Percentiles rank a stretch among this genome's conserved stretches.
Evolutionary conservation across 2,113 vertebrate species (phyloP).

Genomic region (Dasyornis broadbenti): DNA sequence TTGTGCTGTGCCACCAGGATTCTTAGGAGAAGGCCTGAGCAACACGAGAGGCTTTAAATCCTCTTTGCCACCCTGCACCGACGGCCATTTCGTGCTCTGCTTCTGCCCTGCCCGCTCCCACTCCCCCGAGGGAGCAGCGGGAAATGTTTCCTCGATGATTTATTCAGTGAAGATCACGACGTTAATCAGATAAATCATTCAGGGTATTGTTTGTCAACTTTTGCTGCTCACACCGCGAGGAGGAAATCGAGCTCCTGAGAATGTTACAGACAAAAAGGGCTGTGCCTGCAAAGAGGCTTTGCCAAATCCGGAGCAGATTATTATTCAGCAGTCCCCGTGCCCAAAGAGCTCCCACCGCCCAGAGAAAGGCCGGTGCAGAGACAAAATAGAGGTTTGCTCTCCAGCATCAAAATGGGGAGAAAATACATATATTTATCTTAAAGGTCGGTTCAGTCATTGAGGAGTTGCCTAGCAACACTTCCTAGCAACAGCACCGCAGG

Average conservation of each 20-base stretch:
- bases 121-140: background rate
- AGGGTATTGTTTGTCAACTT: constrained; percentile 8
- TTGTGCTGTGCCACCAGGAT: background rate
- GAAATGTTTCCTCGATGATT: background rate
- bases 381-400: constrained; percentile 31
- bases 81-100: background rate
- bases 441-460: constrained; percentile 57
- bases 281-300: background rate
- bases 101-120: background rate
- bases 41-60: background rate
- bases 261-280: background rate
- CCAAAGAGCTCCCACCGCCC: background rate
- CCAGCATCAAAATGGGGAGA: constrained; percentile 30
- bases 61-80: background rate
- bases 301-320: background rate
- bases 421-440: constrained; percentile 64
- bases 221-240: background rate
- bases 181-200: constrained; percentile 38
- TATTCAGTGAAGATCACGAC: background rate
- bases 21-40: background rate
- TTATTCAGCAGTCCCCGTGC: background rate
- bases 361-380: background rate
- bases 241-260: background rate
- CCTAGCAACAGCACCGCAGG: constrained; percentile 58
- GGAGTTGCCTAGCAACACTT: constrained; percentile 63